These are phyloP conservation scores for Lydus trimaculatus DNA, from an alignment of 2,888 invertebrate species.

Conservation along the genomic window DNA sequence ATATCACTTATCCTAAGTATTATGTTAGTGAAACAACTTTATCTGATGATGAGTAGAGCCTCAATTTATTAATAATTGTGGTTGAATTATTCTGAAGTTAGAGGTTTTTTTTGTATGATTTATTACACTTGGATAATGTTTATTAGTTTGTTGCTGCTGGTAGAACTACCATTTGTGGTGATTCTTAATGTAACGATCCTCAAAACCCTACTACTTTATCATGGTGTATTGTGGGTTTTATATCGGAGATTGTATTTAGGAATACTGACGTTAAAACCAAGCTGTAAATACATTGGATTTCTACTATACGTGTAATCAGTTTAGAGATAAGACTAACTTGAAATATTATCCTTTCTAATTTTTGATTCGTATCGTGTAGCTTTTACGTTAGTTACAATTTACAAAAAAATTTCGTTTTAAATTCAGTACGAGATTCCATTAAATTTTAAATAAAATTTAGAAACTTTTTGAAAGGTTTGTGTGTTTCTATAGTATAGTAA, in stretches of 20 bases:
- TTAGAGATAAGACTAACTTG: neutral
- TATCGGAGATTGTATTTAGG: neutral
- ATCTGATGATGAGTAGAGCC: too few relatives aligned
- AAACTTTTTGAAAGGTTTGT: neutral
- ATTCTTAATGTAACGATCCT: too few relatives aligned
- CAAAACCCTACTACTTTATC: too few relatives aligned
- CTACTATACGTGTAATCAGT: too few relatives aligned
- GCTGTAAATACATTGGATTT: neutral
- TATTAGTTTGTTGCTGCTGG: too few relatives aligned
- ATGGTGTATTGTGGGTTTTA: neutral
- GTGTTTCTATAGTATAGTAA: neutral
- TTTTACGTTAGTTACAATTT: neutral
- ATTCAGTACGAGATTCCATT: neutral
- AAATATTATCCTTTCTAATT: neutral
- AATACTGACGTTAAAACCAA: too few relatives aligned
- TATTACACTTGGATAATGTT: neutral
- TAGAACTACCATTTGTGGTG: too few relatives aligned
- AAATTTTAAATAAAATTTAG: neutral
- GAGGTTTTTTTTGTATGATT: too few relatives aligned
- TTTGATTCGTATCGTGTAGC: neutral
- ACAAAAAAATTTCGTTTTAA: neutral
- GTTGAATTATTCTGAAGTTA: too few relatives aligned
- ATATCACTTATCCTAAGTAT: too few relatives aligned
- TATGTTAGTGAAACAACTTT: too few relatives aligned
- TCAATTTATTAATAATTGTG: too few relatives aligned